These are phyloP conservation scores for Stenotaenia linearis DNA, from an alignment of 2,888 invertebrate species.

Conservation along the genomic window DNA sequence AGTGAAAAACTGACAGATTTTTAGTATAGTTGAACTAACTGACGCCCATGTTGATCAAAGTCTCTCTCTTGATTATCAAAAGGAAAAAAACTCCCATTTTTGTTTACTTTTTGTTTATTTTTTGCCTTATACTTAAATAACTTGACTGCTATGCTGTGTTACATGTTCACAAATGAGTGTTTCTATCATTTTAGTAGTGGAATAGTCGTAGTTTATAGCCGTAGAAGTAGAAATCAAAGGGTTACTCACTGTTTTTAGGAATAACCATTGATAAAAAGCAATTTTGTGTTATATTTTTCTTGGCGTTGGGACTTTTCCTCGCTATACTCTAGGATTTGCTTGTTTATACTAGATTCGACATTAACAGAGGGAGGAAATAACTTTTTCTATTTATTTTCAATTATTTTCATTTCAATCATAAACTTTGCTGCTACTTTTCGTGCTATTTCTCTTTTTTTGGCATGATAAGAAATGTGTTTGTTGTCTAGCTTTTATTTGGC, in stretches of 20 bases:
- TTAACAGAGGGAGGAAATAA: neutral
- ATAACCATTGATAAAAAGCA: neutral
- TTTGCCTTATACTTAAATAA: neutral
- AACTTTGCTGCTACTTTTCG: neutral
- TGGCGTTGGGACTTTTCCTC: neutral
- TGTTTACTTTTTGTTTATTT: neutral
- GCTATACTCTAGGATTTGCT: neutral
- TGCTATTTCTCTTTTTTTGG: neutral
- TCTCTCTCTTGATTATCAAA: neutral
- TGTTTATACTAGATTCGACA: neutral
- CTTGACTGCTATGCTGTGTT: slow-evolving; percentile 24
- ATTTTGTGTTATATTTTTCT: neutral
- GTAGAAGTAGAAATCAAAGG: neutral
- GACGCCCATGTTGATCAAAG: neutral
- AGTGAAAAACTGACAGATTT: neutral
- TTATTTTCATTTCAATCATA: neutral
- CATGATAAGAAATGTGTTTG: neutral
- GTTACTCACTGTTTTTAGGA: neutral
- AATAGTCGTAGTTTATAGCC: neutral
- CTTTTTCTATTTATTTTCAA: neutral
- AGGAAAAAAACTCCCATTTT: neutral
- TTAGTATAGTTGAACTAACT: neutral
- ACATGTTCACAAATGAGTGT: slow-evolving; percentile 13
- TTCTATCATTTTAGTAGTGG: neutral
- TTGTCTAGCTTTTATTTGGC: neutral